phyloP scores from a whole-genome alignment of 2,888 invertebrate species.

The Agrotis segetum region DNA sequence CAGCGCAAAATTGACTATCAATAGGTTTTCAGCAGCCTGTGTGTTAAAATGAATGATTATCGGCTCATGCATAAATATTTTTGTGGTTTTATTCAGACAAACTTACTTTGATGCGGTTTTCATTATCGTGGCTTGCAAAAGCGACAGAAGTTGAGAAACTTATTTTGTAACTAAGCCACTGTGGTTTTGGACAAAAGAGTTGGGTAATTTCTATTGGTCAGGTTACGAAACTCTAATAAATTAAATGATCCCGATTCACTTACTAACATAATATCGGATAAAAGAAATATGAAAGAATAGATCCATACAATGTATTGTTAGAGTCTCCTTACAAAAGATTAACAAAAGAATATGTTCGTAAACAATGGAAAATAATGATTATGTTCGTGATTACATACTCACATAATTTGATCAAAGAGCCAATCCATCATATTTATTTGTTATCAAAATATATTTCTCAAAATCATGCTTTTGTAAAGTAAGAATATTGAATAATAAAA shows the following conservation, averaged over 20 bases:
- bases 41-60: slow-evolving; percentile 39
- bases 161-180: slow-evolving; percentile 16
- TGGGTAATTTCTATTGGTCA: slow-evolving; percentile 8
- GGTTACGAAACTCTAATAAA: slow-evolving; percentile 42
- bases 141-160: slow-evolving; percentile 20
- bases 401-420: slow-evolving; percentile 33
- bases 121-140: slow-evolving; percentile 17
- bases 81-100: slow-evolving; percentile 15
- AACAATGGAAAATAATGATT: slow-evolving; percentile 62
- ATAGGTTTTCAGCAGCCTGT: slow-evolving; percentile 23
- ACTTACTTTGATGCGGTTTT: slow-evolving; percentile 47
- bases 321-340: slow-evolving; percentile 57
- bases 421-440: slow-evolving; percentile 41
- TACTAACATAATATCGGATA: slow-evolving; percentile 40
- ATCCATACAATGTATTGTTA: slow-evolving; percentile 63
- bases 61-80: slow-evolving; percentile 30
- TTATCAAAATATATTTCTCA: slow-evolving; percentile 12
- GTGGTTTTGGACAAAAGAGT: slow-evolving; percentile 5
- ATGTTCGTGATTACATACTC: slow-evolving; percentile 32
- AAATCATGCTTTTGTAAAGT: not conserved
- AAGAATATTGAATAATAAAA: slow-evolving; percentile 4
- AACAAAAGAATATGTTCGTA: slow-evolving; percentile 64
- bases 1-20: slow-evolving; percentile 26
- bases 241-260: slow-evolving; percentile 36
- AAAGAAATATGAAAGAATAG: slow-evolving; percentile 58